Conservation (phyloP, 2,888 invertebrate species). For the Lithosia quadra region DNA sequence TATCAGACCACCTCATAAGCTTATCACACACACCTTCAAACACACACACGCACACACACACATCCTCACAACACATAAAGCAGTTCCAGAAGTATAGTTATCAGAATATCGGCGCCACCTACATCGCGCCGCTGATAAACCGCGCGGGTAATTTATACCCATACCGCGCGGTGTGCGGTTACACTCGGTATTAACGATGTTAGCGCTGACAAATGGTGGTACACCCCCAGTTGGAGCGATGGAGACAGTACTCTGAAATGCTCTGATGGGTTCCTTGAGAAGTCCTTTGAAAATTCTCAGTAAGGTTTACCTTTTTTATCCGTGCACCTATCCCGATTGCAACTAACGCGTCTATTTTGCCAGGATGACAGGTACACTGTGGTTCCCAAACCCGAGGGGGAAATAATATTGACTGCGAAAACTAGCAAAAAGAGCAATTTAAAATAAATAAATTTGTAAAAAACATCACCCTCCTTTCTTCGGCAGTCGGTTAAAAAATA, state of each 20-base stretch:
- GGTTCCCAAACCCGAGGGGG: too few relatives aligned
- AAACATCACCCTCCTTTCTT: too few relatives aligned
- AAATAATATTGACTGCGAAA: too few relatives aligned
- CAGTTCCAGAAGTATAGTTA: conserved; percentile 7
- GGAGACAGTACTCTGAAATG: conserved; percentile 5
- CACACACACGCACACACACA: conserved; percentile 6
- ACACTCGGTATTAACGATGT: conserved; percentile 20
- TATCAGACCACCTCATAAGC: conserved; percentile 15
- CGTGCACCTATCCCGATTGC: too few relatives aligned
- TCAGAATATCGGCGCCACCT: conserved; percentile 29
- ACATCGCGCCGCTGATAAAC: conserved; percentile 41
- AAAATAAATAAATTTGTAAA: too few relatives aligned
- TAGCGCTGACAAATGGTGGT: conserved; percentile 17
- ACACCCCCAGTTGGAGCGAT: neutral
- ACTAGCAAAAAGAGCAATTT: too few relatives aligned
- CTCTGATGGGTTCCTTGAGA: neutral
- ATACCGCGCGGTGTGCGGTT: conserved; percentile 24
- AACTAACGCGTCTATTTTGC: too few relatives aligned
- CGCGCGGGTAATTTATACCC: conserved; percentile 42
- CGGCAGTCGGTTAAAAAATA: neutral
- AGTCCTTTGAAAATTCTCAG: too few relatives aligned
- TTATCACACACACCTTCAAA: neutral
- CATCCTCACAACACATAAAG: neutral
- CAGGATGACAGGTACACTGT: too few relatives aligned
- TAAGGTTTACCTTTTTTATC: too few relatives aligned